Percentiles rank a stretch among this genome's conserved stretches.
These are phyloP conservation scores for Trichoplusia ni DNA, from an alignment of 1,140 invertebrate species.

Conservation along the genomic window DNA sequence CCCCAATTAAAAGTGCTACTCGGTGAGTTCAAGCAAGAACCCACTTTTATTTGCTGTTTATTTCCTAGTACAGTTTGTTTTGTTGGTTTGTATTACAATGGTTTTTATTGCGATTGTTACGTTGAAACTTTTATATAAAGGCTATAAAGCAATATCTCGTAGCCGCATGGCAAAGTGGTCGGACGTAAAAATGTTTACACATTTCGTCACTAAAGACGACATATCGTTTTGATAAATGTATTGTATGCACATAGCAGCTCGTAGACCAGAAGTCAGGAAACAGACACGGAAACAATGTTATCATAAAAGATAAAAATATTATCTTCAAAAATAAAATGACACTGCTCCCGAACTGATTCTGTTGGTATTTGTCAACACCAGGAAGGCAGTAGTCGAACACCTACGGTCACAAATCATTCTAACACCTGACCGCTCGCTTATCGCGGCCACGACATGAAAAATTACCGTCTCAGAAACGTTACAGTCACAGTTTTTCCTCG, in stretches of 20 bases:
- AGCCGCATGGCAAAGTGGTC: background rate
- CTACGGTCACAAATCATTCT: slow-evolving; percentile 72
- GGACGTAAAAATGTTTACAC: slow-evolving; percentile 8
- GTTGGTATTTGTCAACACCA: slow-evolving; percentile 55
- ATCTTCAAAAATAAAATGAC: slow-evolving; percentile 25
- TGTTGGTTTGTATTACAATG: slow-evolving; percentile 61
- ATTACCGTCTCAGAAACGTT: slow-evolving; percentile 63
- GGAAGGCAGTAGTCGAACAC: slow-evolving; percentile 40
- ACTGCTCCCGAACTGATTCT: slow-evolving; percentile 19
- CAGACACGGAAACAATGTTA: slow-evolving; percentile 18
- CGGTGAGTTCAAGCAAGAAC: slow-evolving; percentile 56
- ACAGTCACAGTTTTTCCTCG: slow-evolving; percentile 64
- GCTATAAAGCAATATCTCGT: slow-evolving; percentile 21
- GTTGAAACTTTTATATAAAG: slow-evolving; percentile 37
- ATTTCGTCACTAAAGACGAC: background rate
- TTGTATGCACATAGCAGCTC: background rate
- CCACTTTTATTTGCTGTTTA: slow-evolving; percentile 62
- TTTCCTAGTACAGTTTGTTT: slow-evolving; percentile 63
- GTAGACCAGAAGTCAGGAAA: background rate
- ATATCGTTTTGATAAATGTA: slow-evolving; percentile 9
- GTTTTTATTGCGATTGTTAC: slow-evolving; percentile 63
- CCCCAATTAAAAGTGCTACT: slow-evolving; percentile 76
- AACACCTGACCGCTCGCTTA: slow-evolving; percentile 74
- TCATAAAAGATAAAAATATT: slow-evolving; percentile 21
- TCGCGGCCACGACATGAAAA: slow-evolving; percentile 72